Conservation (phyloP, 2,888 invertebrate species). For the Ennomos fuscantarius region DNA sequence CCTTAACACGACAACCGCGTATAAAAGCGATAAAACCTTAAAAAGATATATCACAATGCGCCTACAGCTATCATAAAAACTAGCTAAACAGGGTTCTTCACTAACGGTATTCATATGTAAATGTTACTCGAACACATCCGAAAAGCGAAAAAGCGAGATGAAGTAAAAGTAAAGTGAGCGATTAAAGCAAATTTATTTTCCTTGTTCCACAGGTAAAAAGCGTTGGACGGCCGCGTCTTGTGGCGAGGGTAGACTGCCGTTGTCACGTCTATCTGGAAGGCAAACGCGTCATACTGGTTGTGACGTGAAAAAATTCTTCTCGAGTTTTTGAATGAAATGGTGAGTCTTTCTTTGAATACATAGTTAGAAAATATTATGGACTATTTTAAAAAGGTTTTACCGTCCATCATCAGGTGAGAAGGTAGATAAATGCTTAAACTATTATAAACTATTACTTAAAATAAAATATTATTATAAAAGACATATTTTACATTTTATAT, state of each 20-base stretch:
- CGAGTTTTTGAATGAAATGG: neutral
- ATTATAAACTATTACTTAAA: too few species aligned
- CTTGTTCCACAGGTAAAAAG: constrained; percentile 16
- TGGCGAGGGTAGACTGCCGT: neutral
- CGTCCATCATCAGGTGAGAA: too few species aligned
- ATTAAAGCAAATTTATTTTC: constrained; percentile 1
- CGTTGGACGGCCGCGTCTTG: neutral
- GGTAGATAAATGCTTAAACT: too few species aligned
- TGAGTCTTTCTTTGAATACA: neutral
- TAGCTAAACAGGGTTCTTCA: constrained; percentile 9
- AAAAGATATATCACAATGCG: constrained; percentile 11
- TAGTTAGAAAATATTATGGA: too few species aligned
- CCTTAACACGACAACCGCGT: constrained; percentile 16
- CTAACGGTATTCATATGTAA: constrained; percentile 16
- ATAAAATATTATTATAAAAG: too few species aligned
- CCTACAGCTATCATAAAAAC: constrained; percentile 11
- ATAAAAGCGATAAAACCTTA: constrained; percentile 17
- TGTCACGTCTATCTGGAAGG: neutral
- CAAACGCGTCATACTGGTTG: neutral
- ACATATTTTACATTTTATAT: too few species aligned
- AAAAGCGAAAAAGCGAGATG: neutral
- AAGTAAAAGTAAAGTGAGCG: constrained; percentile 1
- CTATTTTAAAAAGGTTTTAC: too few species aligned
- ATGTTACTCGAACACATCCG: constrained; percentile 1
- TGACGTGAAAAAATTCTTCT: neutral